Conservation (phyloP, 2,113 vertebrate genomes). For the Anoura caudifer region DNA sequence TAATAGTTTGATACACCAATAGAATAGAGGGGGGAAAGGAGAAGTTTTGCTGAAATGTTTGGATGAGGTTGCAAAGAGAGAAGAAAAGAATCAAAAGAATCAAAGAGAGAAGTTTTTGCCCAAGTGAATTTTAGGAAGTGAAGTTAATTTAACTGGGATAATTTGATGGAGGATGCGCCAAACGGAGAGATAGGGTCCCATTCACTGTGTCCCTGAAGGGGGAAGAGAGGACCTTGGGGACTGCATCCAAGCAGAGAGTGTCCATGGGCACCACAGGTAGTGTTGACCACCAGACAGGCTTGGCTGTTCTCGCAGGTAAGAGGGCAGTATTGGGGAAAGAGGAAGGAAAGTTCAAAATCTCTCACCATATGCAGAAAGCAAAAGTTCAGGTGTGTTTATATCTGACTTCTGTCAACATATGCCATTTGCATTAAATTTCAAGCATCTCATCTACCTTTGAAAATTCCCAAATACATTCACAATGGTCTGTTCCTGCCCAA, state of each 20-base stretch:
- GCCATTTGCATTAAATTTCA: neutral
- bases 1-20: neutral
- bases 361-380: neutral
- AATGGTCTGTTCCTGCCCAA: rapidly evolving
- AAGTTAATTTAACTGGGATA: neutral
- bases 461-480: neutral
- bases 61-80: neutral
- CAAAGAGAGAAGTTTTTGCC: neutral
- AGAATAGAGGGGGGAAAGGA: neutral
- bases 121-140: neutral
- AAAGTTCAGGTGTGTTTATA: neutral
- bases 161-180: neutral
- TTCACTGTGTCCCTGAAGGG: neutral
- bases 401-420: neutral
- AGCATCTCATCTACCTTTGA: neutral
- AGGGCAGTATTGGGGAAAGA: neutral
- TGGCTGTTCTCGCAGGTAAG: neutral
- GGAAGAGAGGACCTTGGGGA: rapidly evolving
- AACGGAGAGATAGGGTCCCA: neutral
- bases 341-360: neutral
- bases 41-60: neutral
- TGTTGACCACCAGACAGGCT: neutral
- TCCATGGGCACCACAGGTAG: neutral
- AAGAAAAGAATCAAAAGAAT: neutral
- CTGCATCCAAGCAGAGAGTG: neutral